phyloP scores from a whole-genome alignment of 2,797 vertebrate species.

The Pangasius krempfi region DNA sequence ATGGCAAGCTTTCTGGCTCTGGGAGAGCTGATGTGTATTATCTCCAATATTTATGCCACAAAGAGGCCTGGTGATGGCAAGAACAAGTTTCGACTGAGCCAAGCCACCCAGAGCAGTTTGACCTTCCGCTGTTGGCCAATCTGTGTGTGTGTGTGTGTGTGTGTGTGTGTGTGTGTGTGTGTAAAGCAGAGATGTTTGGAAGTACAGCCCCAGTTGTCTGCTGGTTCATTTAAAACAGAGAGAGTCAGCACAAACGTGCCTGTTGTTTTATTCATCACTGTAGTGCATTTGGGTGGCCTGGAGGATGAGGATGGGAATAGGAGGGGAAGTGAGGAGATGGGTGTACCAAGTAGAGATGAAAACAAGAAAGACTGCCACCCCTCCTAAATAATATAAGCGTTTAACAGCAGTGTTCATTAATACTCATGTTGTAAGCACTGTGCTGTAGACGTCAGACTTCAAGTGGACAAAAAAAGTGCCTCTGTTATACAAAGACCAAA shows the following conservation, averaged over 20 bases:
- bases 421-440: slow-evolving; percentile 3
- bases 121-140: slow-evolving; percentile 57
- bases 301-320: slow-evolving; percentile 54
- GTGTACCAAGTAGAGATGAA: slow-evolving; percentile 35
- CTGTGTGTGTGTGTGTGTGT: slow-evolving; percentile 36
- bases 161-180: slow-evolving; percentile 53
- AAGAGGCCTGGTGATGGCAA: slow-evolving; percentile 36
- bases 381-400: background rate
- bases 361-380: slow-evolving; percentile 38
- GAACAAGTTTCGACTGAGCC: slow-evolving; percentile 32
- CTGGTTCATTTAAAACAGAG: slow-evolving; percentile 73
- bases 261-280: slow-evolving; percentile 82
- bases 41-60: slow-evolving; percentile 28
- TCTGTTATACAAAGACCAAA: background rate
- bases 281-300: slow-evolving; percentile 71
- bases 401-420: slow-evolving; percentile 23
- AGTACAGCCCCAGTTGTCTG: slow-evolving; percentile 35
- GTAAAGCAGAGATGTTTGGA: slow-evolving; percentile 58
- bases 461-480: slow-evolving; percentile 18
- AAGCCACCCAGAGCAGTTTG: slow-evolving; percentile 39
- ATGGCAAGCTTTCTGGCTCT: slow-evolving; percentile 25
- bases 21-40: slow-evolving; percentile 19
- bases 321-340: background rate
- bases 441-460: slow-evolving; percentile 20
- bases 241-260: slow-evolving; percentile 72